phyloP scores from a whole-genome alignment of 2,113 vertebrate species.

The Varanus salvator region DNA sequence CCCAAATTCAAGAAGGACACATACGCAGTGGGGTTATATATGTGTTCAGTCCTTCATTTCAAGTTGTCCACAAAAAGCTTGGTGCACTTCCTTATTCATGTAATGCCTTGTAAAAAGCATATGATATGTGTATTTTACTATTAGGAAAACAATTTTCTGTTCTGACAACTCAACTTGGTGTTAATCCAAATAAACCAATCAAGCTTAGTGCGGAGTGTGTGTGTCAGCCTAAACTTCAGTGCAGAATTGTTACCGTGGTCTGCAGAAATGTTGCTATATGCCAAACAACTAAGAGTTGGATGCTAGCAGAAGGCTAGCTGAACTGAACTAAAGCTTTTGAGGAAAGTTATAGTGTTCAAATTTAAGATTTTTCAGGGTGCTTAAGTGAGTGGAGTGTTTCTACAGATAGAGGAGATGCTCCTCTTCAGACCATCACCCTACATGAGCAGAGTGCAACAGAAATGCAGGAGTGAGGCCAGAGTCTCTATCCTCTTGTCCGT shows the following conservation, averaged over 20 bases:
- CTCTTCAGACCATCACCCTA: too few relatives aligned
- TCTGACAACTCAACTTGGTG: conserved; percentile 40
- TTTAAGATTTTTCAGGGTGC: too few relatives aligned
- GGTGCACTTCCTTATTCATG: conserved; percentile 42
- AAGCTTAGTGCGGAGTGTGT: conserved; percentile 42
- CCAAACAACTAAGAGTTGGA: conserved; percentile 42
- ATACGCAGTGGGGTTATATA: conserved; percentile 41
- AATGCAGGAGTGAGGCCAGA: too few relatives aligned
- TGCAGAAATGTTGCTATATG: conserved; percentile 25
- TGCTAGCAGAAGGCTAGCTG: conserved; percentile 44
- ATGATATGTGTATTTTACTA: conserved; percentile 38
- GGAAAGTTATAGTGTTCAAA: conserved; percentile 30
- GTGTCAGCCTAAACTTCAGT: conserved; percentile 55
- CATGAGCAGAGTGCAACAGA: too few relatives aligned
- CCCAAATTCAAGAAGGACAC: conserved; percentile 60
- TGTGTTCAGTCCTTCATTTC: conserved; percentile 20
- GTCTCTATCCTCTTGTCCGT: too few relatives aligned
- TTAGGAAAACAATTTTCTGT: conserved; percentile 35
- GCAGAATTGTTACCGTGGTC: conserved; percentile 54
- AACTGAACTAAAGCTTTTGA: conserved; percentile 28
- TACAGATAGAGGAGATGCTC: too few relatives aligned
- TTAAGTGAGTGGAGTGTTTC: too few relatives aligned
- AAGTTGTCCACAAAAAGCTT: conserved; percentile 15
- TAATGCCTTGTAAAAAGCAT: conserved; percentile 46
- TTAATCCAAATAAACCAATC: conserved; percentile 41